phyloP scores from a whole-genome alignment of 1,140 invertebrate species.

The Sinella curviseta region DNA sequence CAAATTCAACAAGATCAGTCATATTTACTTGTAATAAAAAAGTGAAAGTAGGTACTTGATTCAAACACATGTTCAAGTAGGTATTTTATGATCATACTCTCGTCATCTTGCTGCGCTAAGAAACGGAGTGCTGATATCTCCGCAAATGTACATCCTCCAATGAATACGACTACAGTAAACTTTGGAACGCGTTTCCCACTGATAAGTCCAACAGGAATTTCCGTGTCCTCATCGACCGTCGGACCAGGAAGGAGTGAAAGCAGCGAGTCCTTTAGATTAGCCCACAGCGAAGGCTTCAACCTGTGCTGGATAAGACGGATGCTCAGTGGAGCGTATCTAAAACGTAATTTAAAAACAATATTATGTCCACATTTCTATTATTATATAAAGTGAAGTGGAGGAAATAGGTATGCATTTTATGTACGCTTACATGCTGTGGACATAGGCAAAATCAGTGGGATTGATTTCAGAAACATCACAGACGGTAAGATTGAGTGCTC shows the following conservation, averaged over 20 bases:
- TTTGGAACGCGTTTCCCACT: constrained; percentile 69
- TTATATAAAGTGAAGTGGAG: not conserved
- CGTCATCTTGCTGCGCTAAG: constrained; percentile 85
- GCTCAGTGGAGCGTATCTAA: constrained; percentile 83
- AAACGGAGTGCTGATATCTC: constrained; percentile 91
- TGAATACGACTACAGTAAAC: constrained; percentile 89
- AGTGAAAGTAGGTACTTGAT: constrained; percentile 36
- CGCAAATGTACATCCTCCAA: constrained; percentile 94
- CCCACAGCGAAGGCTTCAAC: constrained; percentile 79
- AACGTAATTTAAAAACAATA: not conserved
- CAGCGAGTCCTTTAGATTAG: constrained; percentile 65
- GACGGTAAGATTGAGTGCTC: constrained; percentile 77
- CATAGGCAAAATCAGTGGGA: constrained; percentile 87
- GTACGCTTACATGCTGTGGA: constrained; percentile 70
- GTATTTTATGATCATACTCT: constrained; percentile 31
- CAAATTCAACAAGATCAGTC: constrained; percentile 68
- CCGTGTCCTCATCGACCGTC: constrained; percentile 60
- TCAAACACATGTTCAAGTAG: constrained; percentile 24
- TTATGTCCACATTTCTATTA: not conserved
- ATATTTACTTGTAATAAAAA: too few species aligned
- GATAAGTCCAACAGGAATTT: constrained; percentile 60
- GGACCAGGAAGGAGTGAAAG: constrained; percentile 67
- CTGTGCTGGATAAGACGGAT: constrained; percentile 82
- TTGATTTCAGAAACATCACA: constrained; percentile 82
- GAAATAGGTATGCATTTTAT: constrained; percentile 35